Conservation (phyloP, 2,113 vertebrate species). For the rat (Rattus norvegicus) region DNA sequence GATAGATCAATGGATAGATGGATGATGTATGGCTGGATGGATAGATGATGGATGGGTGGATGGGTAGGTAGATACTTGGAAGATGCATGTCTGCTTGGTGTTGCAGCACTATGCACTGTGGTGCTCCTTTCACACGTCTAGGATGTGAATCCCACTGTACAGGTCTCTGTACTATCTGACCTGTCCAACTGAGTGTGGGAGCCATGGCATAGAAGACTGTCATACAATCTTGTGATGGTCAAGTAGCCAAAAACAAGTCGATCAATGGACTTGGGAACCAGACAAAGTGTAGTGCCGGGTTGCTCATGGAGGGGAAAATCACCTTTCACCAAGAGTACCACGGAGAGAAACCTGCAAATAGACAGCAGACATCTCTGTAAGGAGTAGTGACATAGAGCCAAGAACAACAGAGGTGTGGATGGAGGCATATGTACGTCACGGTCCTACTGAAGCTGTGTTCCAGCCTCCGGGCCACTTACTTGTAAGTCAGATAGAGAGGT, state of each 20-base stretch:
- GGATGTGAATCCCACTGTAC: not conserved
- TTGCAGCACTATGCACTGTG: not conserved
- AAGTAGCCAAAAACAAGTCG: not conserved
- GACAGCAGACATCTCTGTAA: not conserved
- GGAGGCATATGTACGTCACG: too few species aligned
- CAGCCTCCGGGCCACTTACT: not conserved
- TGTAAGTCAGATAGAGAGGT: not conserved
- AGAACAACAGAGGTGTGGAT: not conserved
- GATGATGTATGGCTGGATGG: too few species aligned
- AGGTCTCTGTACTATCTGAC: not conserved
- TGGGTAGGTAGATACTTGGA: not conserved
- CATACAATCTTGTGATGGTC: not conserved
- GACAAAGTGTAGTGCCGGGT: not conserved
- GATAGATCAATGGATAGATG: too few species aligned
- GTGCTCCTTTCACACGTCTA: not conserved
- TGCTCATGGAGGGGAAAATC: not conserved
- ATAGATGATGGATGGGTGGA: too few species aligned
- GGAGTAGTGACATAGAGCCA: not conserved
- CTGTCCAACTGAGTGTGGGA: not conserved
- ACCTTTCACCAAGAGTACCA: conserved; percentile 1
- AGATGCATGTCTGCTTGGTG: not conserved
- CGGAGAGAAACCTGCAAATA: not conserved
- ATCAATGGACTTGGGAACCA: not conserved
- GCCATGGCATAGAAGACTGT: not conserved
- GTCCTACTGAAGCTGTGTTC: not conserved